phyloP scores from a whole-genome alignment of 2,888 invertebrate species.

The Agrypnus murinus region DNA sequence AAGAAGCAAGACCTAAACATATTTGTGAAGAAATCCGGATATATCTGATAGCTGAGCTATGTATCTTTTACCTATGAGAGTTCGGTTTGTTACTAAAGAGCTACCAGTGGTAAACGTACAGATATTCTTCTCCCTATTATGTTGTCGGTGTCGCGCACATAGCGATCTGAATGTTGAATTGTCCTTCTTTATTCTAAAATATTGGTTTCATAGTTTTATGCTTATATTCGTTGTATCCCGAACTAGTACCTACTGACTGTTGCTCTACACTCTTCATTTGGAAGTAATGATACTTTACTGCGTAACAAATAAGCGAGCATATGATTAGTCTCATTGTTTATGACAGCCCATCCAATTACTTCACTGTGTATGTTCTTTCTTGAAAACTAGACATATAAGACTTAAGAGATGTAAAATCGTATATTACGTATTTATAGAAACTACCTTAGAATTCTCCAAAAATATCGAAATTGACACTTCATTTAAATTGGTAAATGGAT shows the following conservation, averaged over 20 bases:
- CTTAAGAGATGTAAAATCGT: background rate
- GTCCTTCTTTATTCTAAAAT: no score
- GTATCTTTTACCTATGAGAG: no score
- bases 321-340: constrained; percentile 3
- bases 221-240: no score
- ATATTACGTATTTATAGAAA: background rate
- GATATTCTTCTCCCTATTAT: no score
- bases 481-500: constrained; percentile 8
- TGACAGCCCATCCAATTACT: constrained; percentile 20
- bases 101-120: no score
- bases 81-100: no score
- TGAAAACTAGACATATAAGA: background rate
- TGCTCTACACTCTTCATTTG: background rate
- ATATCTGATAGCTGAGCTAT: no score
- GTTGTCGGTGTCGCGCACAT: no score
- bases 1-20: no score
- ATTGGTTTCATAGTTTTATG: no score
- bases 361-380: background rate
- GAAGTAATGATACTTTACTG: constrained; percentile 2
- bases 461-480: constrained; percentile 20
- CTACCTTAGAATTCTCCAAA: background rate
- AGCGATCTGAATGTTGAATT: no score
- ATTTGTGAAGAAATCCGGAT: no score
- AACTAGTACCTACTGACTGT: background rate
- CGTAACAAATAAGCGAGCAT: background rate